phyloP scores from a whole-genome alignment of 2,888 invertebrate species.

The Acrobasis consociella region DNA sequence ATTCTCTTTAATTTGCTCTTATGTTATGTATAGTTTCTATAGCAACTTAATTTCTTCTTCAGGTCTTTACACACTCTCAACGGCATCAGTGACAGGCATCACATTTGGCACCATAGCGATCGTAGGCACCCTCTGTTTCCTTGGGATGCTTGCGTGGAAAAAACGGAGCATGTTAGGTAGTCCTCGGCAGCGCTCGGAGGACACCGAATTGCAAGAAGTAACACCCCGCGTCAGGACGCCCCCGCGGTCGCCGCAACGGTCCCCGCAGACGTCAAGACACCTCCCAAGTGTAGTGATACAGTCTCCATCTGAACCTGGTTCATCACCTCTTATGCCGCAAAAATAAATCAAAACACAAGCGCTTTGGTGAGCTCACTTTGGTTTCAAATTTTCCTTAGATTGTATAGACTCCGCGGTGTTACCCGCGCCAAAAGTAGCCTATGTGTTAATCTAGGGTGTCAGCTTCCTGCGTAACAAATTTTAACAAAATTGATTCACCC shows the following conservation, averaged over 20 bases:
- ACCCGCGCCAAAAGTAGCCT: too few species aligned
- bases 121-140: conserved; percentile 43
- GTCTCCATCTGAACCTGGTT: conserved; percentile 55
- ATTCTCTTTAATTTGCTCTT: too few species aligned
- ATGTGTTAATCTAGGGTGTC: too few species aligned
- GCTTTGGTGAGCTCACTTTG: too few species aligned
- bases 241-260: conserved; percentile 24
- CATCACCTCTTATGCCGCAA: conserved; percentile 33
- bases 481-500: too few species aligned
- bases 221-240: conserved; percentile 20
- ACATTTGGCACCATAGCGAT: conserved; percentile 58
- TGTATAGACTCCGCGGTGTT: too few species aligned
- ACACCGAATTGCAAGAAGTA: conserved; percentile 51
- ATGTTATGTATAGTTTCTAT: too few species aligned
- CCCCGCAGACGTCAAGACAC: conserved; percentile 36
- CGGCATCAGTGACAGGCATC: conserved; percentile 67
- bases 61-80: conserved; percentile 70
- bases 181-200: conserved; percentile 37
- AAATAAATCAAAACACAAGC: background rate
- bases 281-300: conserved; percentile 52
- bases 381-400: too few species aligned
- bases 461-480: too few species aligned
- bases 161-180: conserved; percentile 54
- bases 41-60: conserved; percentile 30
- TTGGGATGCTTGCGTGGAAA: conserved; percentile 63